phyloP scores from a whole-genome alignment of 1,140 invertebrate species.

The Melanaphis sacchari region DNA sequence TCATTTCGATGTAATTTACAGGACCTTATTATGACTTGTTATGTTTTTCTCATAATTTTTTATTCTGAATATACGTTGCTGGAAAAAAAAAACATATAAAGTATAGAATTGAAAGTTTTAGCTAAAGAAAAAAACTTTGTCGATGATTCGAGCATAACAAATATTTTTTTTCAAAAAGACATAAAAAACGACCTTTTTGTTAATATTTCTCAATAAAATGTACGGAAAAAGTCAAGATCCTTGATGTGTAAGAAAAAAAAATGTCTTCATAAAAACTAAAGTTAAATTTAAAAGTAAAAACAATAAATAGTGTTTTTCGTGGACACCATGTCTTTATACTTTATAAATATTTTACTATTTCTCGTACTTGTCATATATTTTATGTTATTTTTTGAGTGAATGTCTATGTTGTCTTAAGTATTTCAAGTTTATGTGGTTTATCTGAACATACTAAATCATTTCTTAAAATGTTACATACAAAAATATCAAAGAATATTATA shows the following conservation, averaged over 20 bases:
- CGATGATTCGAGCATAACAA: neutral
- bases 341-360: neutral
- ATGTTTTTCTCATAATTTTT: neutral
- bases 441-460: neutral
- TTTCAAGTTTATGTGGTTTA: neutral
- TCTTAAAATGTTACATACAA: neutral
- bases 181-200: slow-evolving; percentile 14
- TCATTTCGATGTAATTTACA: neutral
- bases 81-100: neutral
- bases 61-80: neutral
- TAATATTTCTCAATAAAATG: slow-evolving; percentile 17
- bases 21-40: neutral
- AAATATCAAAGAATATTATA: neutral
- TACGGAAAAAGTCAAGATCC: neutral
- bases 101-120: neutral
- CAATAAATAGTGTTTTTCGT: neutral
- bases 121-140: neutral
- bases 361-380: neutral
- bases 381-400: neutral
- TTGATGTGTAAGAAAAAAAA: neutral
- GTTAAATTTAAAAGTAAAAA: slow-evolving; percentile 25
- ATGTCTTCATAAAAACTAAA: slow-evolving; percentile 7
- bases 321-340: neutral
- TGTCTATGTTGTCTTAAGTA: neutral
- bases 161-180: neutral